A percentile compares a stretch with the other conserved stretches of the same genome.
phyloP scores from a whole-genome alignment of 2,797 vertebrate species.

The Propithecus perrieri region DNA sequence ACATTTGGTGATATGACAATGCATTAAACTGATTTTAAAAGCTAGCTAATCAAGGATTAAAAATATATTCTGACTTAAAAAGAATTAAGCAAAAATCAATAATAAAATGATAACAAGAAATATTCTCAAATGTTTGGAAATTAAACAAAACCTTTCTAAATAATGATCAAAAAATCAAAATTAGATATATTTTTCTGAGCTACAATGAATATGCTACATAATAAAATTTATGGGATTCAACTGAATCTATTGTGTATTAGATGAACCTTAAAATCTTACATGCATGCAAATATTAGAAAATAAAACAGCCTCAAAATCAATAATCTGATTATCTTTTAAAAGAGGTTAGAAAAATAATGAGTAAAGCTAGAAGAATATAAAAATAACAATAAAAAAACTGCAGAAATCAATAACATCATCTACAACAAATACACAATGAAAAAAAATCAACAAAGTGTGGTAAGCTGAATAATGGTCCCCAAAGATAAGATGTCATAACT shows the following conservation, averaged over 20 bases:
- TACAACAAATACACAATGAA: background rate
- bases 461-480: background rate
- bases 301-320: background rate
- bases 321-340: background rate
- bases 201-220: background rate
- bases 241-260: background rate
- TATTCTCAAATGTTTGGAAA: background rate
- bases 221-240: background rate
- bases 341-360: background rate
- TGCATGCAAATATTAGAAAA: background rate
- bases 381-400: background rate
- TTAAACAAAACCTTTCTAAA: background rate
- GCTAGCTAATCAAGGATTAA: background rate
- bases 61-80: background rate
- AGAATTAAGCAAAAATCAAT: constrained; percentile 9
- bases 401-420: background rate
- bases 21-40: constrained; percentile 2
- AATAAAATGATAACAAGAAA: background rate
- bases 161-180: background rate
- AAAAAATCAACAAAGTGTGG: background rate
- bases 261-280: background rate
- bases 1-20: background rate
- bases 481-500: background rate
- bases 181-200: background rate
- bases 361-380: background rate